Percentiles rank a stretch among this genome's conserved stretches.
phyloP scores from a whole-genome alignment of 1,140 invertebrate genomes.

The Anoplophora glabripennis region DNA sequence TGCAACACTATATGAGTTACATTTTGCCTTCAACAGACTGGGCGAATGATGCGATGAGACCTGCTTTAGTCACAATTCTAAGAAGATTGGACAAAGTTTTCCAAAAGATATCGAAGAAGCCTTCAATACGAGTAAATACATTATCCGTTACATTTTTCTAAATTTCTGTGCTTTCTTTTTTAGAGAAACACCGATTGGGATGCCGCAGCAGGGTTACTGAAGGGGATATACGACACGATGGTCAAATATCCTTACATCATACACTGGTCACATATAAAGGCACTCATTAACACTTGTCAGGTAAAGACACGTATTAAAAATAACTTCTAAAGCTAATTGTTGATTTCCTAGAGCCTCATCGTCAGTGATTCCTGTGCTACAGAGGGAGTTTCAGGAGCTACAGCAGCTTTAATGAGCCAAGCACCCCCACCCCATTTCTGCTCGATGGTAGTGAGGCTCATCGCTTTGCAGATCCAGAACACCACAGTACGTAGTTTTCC shows the following conservation, averaged over 20 bases:
- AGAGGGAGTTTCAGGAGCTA: constrained; percentile 72
- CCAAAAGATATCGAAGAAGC: constrained; percentile 95
- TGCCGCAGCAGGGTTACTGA: constrained; percentile 87
- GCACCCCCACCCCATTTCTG: constrained; percentile 91
- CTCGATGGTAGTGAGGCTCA: constrained; percentile 90
- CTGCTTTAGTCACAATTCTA: constrained; percentile 88
- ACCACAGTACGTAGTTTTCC: constrained; percentile 66
- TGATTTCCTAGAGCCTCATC: constrained; percentile 66
- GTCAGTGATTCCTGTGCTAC: constrained; percentile 66
- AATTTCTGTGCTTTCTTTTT: constrained; percentile 18
- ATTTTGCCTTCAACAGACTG: constrained; percentile 94
- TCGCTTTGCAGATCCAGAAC: constrained; percentile 90
- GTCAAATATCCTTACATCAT: constrained; percentile 91
- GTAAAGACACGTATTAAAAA: constrained; percentile 50
- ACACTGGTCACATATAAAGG: constrained; percentile 94
- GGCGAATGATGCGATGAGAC: constrained; percentile 90
- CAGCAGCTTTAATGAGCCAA: constrained; percentile 77
- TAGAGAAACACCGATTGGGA: constrained; percentile 94
- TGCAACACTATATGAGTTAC: constrained; percentile 92
- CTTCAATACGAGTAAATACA: constrained; percentile 69
- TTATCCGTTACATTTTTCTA: constrained; percentile 4
- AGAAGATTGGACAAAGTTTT: constrained; percentile 95
- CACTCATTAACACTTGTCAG: constrained; percentile 79
- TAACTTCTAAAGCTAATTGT: constrained; percentile 18
- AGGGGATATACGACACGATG: constrained; percentile 93